Percentiles rank a stretch among this genome's conserved stretches.
phyloP scores from a whole-genome alignment of 2,797 vertebrate genomes.

The Siniperca obscura region DNA sequence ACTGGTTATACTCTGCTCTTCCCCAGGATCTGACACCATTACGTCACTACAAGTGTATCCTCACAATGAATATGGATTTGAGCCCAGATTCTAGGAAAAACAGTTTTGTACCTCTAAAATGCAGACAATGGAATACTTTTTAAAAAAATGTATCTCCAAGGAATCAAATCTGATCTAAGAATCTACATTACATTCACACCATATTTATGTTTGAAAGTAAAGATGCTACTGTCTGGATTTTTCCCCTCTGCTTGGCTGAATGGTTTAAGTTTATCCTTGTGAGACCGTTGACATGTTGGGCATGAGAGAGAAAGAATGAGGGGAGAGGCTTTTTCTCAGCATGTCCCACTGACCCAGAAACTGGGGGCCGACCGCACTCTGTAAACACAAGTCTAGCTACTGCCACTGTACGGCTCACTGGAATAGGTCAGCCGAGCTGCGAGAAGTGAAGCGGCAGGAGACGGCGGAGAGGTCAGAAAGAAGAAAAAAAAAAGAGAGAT shows the following conservation, averaged over 20 bases:
- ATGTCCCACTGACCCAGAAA: conserved; percentile 87
- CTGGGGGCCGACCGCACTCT: conserved; percentile 54
- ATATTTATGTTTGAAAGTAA: background rate
- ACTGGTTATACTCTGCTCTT: conserved; percentile 44
- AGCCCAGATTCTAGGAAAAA: conserved; percentile 1
- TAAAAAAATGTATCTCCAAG: background rate
- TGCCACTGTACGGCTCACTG: conserved; percentile 48
- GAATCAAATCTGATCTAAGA: background rate
- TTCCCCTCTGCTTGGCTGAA: background rate
- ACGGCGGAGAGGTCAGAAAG: conserved; percentile 11
- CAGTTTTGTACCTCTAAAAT: background rate
- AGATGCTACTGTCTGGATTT: background rate
- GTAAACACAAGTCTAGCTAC: conserved; percentile 70
- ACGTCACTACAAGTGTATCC: conserved; percentile 50
- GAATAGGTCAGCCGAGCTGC: conserved; percentile 80
- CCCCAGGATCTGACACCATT: conserved; percentile 52
- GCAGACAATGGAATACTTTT: background rate
- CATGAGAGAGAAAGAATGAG: conserved; percentile 47
- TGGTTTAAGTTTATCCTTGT: conserved; percentile 50
- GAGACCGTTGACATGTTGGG: conserved; percentile 56
- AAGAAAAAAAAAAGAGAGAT: conserved; percentile 43
- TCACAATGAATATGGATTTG: conserved; percentile 22
- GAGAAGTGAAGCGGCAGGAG: conserved; percentile 36
- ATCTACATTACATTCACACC: background rate
- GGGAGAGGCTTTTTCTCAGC: conserved; percentile 60